phyloP scores from a whole-genome alignment of 2,113 vertebrate species.

The Lepus europaeus region DNA sequence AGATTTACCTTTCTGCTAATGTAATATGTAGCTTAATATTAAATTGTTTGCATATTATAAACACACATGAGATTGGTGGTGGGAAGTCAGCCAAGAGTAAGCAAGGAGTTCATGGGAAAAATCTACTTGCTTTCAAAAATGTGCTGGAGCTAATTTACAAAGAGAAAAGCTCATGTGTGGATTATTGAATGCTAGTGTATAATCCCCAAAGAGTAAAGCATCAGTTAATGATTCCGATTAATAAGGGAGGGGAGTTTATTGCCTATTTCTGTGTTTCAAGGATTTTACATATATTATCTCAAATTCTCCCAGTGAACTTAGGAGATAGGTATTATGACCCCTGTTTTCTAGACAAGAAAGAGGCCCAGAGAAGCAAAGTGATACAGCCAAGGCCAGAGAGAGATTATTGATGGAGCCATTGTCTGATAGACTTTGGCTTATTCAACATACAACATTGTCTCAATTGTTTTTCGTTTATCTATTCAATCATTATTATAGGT shows the following conservation, averaged over 20 bases:
- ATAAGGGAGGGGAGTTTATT: slow-evolving; percentile 37
- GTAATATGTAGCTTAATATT: slow-evolving; percentile 40
- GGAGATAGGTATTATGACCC: neutral
- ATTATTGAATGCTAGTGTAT: slow-evolving; percentile 63
- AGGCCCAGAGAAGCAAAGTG: neutral
- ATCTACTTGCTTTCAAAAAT: slow-evolving; percentile 66
- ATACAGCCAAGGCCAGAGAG: neutral
- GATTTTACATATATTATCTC: slow-evolving; percentile 57
- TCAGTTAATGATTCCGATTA: slow-evolving; percentile 40
- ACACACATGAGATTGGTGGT: slow-evolving; percentile 44
- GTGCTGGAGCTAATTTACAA: slow-evolving; percentile 70
- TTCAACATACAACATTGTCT: neutral
- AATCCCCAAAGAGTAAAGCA: slow-evolving; percentile 63
- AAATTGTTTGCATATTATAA: slow-evolving; percentile 69
- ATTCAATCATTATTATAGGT: neutral
- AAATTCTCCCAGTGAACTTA: slow-evolving; percentile 26
- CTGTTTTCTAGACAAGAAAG: slow-evolving; percentile 51
- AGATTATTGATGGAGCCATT: neutral
- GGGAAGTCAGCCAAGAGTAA: slow-evolving; percentile 70
- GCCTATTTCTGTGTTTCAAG: slow-evolving; percentile 22
- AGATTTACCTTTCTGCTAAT: slow-evolving; percentile 69
- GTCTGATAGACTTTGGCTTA: neutral
- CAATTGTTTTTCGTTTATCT: neutral
- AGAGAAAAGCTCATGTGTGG: slow-evolving; percentile 60
- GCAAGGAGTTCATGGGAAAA: slow-evolving; percentile 68